Evolutionary conservation across 2,888 invertebrate genomes (phyloP).

Genomic region (Plagodis pulveraria): DNA sequence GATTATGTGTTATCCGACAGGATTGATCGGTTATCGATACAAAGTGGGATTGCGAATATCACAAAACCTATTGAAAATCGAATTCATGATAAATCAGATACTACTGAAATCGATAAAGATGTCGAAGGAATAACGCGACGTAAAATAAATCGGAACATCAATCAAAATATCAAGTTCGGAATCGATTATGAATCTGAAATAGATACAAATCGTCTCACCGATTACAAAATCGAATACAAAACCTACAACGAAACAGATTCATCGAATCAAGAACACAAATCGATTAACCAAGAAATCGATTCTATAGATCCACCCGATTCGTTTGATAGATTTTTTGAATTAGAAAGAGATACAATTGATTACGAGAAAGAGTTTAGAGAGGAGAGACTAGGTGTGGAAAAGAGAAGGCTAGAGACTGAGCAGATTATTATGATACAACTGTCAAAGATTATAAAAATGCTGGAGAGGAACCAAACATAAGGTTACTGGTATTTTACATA

Average conservation of each 20-base stretch:
- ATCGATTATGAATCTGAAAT: slow-evolving; percentile 11
- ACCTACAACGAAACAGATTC: slow-evolving; percentile 14
- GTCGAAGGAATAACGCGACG: slow-evolving; percentile 2
- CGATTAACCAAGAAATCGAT: slow-evolving; percentile 24
- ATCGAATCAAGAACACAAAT: slow-evolving; percentile 22
- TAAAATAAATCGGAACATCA: slow-evolving; percentile 3
- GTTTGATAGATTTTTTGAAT: slow-evolving; percentile 38
- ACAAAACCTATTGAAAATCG: slow-evolving; percentile 4
- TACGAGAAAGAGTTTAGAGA: slow-evolving; percentile 39
- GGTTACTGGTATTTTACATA: slow-evolving; percentile 15
- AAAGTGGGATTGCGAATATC: slow-evolving; percentile 3
- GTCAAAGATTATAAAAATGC: slow-evolving; percentile 60
- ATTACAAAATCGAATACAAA: slow-evolving; percentile 21
- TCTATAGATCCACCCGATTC: slow-evolving; percentile 25
- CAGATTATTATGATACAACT: slow-evolving; percentile 59
- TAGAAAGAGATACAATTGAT: slow-evolving; percentile 40
- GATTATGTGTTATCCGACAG: slow-evolving; percentile 16
- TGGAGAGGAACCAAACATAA: slow-evolving; percentile 65
- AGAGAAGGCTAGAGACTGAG: slow-evolving; percentile 49
- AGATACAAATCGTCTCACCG: slow-evolving; percentile 11
- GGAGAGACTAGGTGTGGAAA: slow-evolving; percentile 42
- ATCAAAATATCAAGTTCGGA: slow-evolving; percentile 6
- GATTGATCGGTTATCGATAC: slow-evolving; percentile 8
- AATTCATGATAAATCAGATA: neutral
- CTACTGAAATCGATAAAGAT: slow-evolving; percentile 6